Base-by-base conservation (phyloP, 2,113 vertebrate genomes). In the Pachypanchax playfairii region DNA sequence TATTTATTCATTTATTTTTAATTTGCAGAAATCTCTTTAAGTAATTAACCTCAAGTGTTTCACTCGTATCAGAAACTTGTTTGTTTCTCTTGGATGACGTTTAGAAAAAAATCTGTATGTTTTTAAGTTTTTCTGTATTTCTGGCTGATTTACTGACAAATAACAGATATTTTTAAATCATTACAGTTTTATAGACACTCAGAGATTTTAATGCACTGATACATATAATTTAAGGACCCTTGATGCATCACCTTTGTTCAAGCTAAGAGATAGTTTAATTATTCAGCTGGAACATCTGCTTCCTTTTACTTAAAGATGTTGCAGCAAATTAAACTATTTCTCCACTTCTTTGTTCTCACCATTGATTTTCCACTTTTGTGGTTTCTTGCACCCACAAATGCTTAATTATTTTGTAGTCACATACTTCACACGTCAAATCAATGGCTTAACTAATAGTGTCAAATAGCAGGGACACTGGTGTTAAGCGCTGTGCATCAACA, bases 121-220 rank as follows among this genome's bases (percentile, higher is more conserved):
- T 29, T 4, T 5, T 29, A 8, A 29, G 28, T 29, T n/a, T n/a
- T n/a, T n/a, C n/a, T n/a, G n/a, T n/a, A n/a, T n/a, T n/a, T n/a
- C n/a, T 6, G 42, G 44, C 39, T 49, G 36, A 63, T 66, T 38
- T 76, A 48, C 79, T 52, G 41, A 78, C 44, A 57, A 75, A 68
- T 73, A 82, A 74, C n/a, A n/a, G n/a, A n/a, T n/a, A n/a, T n/a
- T n/a, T n/a, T n/a, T n/a, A n/a, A n/a, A n/a, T n/a, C n/a, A n/a
- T 83, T 68, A 64, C 67, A 20, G 44, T 26, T 41, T 52, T 63
- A 57, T 58, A 70, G 60, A 77, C 52, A 38, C 67, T 75, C 47
- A 68, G 47, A 58, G 43, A 60, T 46, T 73, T 53, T 49, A 39
- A 62, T 18, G 41, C 15, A 13, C 20, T 48, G 25, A 21, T 51